Base-by-base conservation (phyloP, 1,140 invertebrate genomes). In the Mizuhopecten yessoensis region DNA sequence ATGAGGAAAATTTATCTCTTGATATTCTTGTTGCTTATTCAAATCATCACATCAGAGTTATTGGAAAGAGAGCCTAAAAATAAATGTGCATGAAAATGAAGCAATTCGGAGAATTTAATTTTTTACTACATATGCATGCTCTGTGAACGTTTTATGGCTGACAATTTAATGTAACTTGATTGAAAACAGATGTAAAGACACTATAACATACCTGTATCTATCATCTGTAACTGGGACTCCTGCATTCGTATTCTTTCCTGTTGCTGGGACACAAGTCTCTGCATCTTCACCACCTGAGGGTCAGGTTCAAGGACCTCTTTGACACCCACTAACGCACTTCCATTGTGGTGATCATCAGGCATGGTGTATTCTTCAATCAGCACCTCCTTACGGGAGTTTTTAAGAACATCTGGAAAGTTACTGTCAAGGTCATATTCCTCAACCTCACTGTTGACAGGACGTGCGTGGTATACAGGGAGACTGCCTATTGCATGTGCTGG, bases 241-340 rank as follows among this genome's bases (percentile, higher is more conserved):
- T 99, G 98, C 92, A 97, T 97, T 89, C 98, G 98, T 88, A 99
- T 97, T 96, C 98, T 98, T 95, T 99, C 98, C 90, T 98, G 97
- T 96, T 99, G 99, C 96, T 98, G 98, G 96, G 98, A 98, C 45
- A 99, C 98, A 93, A 99, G 97, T 93, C 98, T 98, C 39, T 99
- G 97, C 90, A 99, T 97, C 96, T 99, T 98, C 92, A 96, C 97
- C 88, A 97, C 97, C 92, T 97, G 97, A 96, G 95, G 97, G 87
- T 95, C 92, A 57, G 97, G 96, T 87, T 97, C 95, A 86, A 95
- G 92, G 49, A 86, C 87, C 34, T 91, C 20, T 88, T 93, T 88
- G 88, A 90, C 91, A 90, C 92, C 93, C 86, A 86, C 86, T 88
- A 33, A 89, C 34, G 20, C 87, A n/a, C 90, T 92, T 15, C 86